Percentiles rank a stretch among this genome's conserved stretches.
Evolutionary conservation across 2,888 invertebrate genomes (phyloP).

Genomic region (Drosophila koepferae): DNA sequence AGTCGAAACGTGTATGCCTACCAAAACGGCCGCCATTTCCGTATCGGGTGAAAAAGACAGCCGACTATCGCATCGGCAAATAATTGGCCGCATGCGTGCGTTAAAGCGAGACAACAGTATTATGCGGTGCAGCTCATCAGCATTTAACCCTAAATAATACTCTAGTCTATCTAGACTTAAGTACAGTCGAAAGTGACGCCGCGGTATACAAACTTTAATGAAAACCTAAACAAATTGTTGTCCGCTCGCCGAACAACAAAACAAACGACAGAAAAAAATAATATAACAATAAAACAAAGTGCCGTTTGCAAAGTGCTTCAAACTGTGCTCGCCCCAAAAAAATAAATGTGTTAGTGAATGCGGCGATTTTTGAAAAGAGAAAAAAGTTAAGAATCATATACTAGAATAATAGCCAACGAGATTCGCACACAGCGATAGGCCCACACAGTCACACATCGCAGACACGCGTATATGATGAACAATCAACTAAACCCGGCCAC

Average conservation of each 20-base stretch:
- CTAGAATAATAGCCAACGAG: slow-evolving; percentile 50
- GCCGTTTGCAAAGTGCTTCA: slow-evolving; percentile 1
- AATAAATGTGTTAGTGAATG: slow-evolving; percentile 24
- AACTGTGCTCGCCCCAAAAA: slow-evolving; percentile 1
- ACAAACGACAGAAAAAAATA: slow-evolving; percentile 19
- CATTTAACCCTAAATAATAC: slow-evolving; percentile 80
- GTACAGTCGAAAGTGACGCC: slow-evolving; percentile 79
- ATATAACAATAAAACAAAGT: slow-evolving; percentile 24
- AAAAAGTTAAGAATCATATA: slow-evolving; percentile 33
- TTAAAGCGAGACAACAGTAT: slow-evolving; percentile 35
- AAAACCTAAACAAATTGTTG: slow-evolving; percentile 53
- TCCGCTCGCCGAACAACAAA: slow-evolving; percentile 38
- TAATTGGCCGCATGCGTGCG: slow-evolving; percentile 23
- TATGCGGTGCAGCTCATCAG: slow-evolving; percentile 22
- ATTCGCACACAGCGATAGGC: slow-evolving; percentile 25
- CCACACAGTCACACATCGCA: slow-evolving; percentile 1
- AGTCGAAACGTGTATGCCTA: slow-evolving; percentile 35
- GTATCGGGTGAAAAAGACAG: slow-evolving; percentile 48
- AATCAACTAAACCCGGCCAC: slow-evolving; percentile 84
- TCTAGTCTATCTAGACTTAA: slow-evolving; percentile 63
- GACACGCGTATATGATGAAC: slow-evolving; percentile 68
- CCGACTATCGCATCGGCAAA: slow-evolving; percentile 16
- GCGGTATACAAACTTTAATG: slow-evolving; percentile 63
- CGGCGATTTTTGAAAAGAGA: slow-evolving; percentile 15
- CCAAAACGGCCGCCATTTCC: slow-evolving; percentile 67